Conservation (phyloP, 1,140 invertebrate genomes). For the Temnothorax nylanderi region DNA sequence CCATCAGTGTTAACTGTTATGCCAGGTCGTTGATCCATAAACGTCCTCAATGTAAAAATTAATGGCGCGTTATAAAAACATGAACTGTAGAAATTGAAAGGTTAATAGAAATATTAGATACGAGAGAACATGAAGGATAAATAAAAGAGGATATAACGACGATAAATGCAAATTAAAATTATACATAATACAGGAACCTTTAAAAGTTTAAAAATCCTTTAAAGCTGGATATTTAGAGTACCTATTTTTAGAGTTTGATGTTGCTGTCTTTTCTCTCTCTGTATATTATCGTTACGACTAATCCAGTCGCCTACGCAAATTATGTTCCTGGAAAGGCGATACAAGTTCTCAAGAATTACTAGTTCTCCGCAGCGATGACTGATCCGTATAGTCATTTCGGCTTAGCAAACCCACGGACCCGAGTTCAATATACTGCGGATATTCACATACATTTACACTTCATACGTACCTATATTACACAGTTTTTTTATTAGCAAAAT, state of each 20-base stretch:
- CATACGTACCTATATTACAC: neutral
- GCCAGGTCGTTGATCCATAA: neutral
- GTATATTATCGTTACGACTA: conserved; percentile 8
- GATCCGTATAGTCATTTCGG: neutral
- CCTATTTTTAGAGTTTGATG: neutral
- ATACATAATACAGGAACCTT: neutral
- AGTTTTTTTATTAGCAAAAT: neutral
- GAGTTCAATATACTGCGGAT: neutral
- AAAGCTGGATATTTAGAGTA: neutral
- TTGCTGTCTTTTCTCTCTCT: neutral
- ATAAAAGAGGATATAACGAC: neutral
- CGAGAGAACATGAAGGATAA: neutral
- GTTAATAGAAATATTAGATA: neutral
- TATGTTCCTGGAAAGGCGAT: neutral
- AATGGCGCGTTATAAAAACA: neutral
- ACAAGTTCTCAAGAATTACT: conserved; percentile 7
- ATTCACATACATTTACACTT: neutral
- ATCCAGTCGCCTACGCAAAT: conserved; percentile 6
- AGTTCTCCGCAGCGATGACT: neutral
- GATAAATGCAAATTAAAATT: neutral
- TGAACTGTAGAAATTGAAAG: neutral
- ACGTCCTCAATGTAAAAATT: neutral
- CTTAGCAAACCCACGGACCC: neutral
- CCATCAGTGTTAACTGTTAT: conserved; percentile 24
- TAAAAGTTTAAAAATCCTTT: neutral